Evolutionary conservation across 2,113 vertebrate species (phyloP).

Genomic region (Hylia prasina): DNA sequence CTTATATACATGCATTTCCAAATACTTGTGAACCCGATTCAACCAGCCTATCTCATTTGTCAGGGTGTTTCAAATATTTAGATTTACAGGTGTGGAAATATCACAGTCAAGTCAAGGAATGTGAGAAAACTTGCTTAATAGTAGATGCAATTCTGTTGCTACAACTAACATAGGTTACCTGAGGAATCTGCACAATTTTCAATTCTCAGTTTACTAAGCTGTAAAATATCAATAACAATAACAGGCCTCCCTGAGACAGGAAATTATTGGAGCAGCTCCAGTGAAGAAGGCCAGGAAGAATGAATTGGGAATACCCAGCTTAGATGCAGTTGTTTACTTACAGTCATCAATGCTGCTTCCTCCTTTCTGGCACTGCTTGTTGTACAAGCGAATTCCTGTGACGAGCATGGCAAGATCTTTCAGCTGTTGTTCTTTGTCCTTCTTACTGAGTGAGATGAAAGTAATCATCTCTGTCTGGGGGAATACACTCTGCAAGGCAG

Average conservation of each 20-base stretch:
- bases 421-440: slow-evolving; percentile 86
- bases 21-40: not conserved
- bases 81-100: not conserved
- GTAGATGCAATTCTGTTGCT: not conserved
- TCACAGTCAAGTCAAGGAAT: not conserved
- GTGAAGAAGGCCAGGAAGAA: not conserved
- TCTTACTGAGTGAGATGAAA: slow-evolving; percentile 81
- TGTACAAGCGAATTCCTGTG: slow-evolving; percentile 89
- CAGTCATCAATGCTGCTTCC: slow-evolving; percentile 77
- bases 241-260: not conserved
- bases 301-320: not conserved
- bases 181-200: not conserved
- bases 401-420: slow-evolving; percentile 81
- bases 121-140: not conserved
- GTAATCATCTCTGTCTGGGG: slow-evolving; percentile 77
- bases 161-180: not conserved
- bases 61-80: not conserved
- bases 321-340: slow-evolving; percentile 58
- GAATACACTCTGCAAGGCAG: slow-evolving; percentile 90
- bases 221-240: not conserved
- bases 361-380: slow-evolving; percentile 77
- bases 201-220: not conserved
- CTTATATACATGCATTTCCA: not conserved
- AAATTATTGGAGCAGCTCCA: not conserved
- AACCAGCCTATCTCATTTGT: not conserved